These are phyloP conservation scores for Cataglyphis altisquamis DNA, from an alignment of 2,888 invertebrate species.

Conservation along the genomic window DNA sequence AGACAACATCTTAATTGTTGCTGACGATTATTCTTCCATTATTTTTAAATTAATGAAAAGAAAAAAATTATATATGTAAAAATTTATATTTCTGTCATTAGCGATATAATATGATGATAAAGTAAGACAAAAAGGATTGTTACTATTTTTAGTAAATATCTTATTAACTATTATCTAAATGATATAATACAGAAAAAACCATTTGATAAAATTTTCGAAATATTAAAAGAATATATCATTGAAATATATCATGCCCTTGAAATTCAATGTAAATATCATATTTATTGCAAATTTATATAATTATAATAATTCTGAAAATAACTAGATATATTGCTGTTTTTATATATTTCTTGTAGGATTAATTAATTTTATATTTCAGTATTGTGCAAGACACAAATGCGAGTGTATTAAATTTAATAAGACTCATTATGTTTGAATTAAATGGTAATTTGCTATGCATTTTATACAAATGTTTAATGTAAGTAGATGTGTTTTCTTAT, in stretches of 20 bases:
- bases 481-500: conserved; percentile 20
- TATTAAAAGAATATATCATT: conserved; percentile 6
- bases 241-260: background rate
- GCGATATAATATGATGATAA: background rate
- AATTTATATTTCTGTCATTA: conserved; percentile 15
- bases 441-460: conserved; percentile 13
- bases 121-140: background rate
- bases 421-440: conserved; percentile 9
- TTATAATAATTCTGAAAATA: background rate
- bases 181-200: background rate
- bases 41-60: background rate
- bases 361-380: conserved; percentile 36
- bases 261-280: conserved; percentile 17
- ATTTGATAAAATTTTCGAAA: background rate
- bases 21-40: conserved; percentile 2
- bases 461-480: conserved; percentile 27
- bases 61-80: background rate
- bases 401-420: conserved; percentile 30
- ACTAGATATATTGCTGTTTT: conserved; percentile 16
- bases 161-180: background rate
- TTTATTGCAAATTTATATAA: conserved; percentile 14
- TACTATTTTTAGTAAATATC: conserved; percentile 5
- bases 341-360: conserved; percentile 34
- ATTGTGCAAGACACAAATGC: conserved; percentile 9
- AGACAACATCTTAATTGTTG: conserved; percentile 67